phyloP scores from a whole-genome alignment of 1,140 invertebrate species.

The Drosophila willistoni region DNA sequence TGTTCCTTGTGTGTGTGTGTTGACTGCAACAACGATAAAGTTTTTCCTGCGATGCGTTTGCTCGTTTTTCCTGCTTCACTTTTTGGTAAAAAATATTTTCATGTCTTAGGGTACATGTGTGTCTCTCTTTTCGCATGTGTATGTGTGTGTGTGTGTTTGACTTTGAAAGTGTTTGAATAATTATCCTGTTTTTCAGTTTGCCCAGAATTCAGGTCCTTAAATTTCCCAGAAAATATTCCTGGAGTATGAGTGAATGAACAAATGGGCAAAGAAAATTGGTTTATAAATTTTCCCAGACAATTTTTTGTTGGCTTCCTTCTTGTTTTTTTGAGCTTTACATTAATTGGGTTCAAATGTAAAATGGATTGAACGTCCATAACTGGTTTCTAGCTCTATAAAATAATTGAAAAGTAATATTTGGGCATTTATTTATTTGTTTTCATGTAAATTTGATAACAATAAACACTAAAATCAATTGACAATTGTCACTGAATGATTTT shows the following conservation, averaged over 20 bases:
- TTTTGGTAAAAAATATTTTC: constrained; percentile 28
- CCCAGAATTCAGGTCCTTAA: neutral
- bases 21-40: constrained; percentile 48
- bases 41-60: constrained; percentile 30
- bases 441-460: no score
- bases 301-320: neutral
- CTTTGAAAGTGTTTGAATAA: constrained; percentile 79
- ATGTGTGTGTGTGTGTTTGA: constrained; percentile 47
- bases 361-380: no score
- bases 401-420: no score
- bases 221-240: neutral
- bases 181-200: constrained; percentile 62
- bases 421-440: no score
- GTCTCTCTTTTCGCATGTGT: neutral
- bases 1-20: neutral
- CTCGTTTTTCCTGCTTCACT: constrained; percentile 32
- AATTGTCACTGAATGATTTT: no score
- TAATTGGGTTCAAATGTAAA: no score
- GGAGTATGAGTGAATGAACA: neutral
- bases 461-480: no score
- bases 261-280: constrained; percentile 24
- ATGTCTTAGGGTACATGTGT: neutral
- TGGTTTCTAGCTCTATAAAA: no score
- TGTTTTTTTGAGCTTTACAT: neutral
- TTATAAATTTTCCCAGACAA: constrained; percentile 51